Conservation (phyloP, 2,113 vertebrate species). For the Rafetus swinhoei region DNA sequence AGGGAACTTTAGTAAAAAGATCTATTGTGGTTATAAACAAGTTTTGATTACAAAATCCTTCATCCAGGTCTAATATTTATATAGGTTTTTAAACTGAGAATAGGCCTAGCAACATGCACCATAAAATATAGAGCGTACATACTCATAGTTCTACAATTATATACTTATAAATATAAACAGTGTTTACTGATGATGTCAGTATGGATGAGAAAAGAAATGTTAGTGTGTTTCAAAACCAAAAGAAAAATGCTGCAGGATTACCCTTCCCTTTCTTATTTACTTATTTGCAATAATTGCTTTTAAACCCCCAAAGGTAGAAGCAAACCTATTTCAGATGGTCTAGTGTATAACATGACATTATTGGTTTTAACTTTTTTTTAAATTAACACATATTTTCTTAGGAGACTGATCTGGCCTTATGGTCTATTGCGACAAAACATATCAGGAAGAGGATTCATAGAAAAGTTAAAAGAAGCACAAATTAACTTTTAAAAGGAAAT, state of each 20-base stretch:
- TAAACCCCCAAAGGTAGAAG: neutral
- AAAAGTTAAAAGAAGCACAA: conserved; percentile 14
- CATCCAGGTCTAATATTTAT: neutral
- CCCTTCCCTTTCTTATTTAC: neutral
- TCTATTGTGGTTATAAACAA: neutral
- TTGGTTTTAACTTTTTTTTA: neutral
- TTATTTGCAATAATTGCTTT: conserved; percentile 44
- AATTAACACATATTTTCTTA: conserved; percentile 43
- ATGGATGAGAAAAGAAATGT: neutral
- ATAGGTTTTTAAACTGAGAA: neutral
- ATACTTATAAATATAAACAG: neutral
- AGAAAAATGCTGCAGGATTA: neutral
- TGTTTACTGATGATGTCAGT: neutral
- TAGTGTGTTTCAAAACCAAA: neutral
- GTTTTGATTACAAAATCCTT: neutral
- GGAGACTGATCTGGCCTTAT: neutral
- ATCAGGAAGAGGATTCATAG: conserved; percentile 11
- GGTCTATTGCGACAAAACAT: conserved; percentile 60
- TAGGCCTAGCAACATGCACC: neutral
- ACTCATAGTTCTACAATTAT: neutral
- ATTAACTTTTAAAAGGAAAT: neutral
- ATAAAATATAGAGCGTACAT: neutral
- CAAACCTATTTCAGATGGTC: conserved; percentile 14
- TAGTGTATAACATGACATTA: conserved; percentile 27
- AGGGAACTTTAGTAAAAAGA: neutral